Evolutionary conservation across 53 echinoderm and acorn worm species (phyloP).

Genomic region (Luidia sarsii): DNA sequence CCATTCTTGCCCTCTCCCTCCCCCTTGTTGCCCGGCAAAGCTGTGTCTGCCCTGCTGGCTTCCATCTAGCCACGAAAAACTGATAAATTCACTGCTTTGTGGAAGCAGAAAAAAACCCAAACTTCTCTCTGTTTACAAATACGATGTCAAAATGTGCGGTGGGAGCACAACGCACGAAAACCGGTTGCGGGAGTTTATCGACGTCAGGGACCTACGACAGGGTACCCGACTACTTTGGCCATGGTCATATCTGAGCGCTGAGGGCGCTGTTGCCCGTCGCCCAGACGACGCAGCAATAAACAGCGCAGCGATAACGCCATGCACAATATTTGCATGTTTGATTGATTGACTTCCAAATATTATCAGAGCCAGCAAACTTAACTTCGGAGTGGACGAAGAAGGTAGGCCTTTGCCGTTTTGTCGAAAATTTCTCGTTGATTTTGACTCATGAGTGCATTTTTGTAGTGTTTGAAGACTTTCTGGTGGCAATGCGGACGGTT

Average conservation of each 20-base stretch:
- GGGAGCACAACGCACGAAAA: no score
- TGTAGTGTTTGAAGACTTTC: not conserved
- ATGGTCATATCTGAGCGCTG: slow-evolving; percentile 17
- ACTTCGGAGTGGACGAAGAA: not conserved
- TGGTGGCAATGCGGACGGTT: not conserved
- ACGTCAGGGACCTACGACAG: no score
- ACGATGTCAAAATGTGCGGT: no score
- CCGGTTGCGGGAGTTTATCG: no score
- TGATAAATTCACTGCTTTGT: no score
- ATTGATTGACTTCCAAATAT: slow-evolving; percentile 17
- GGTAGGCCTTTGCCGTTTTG: not conserved
- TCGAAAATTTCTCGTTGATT: not conserved
- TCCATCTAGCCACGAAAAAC: no score
- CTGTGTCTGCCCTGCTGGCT: no score
- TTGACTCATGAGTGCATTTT: not conserved
- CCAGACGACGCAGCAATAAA: slow-evolving; percentile 24
- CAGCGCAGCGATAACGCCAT: not conserved
- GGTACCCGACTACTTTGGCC: no score
- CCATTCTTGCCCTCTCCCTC: not conserved
- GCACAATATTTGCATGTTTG: slow-evolving; percentile 18
- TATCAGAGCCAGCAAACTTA: no score
- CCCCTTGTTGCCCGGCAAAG: no score
- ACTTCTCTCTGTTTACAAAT: no score
- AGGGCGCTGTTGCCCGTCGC: slow-evolving; percentile 17
- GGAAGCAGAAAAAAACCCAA: no score